A percentile compares a stretch with the other conserved stretches of the same genome.
Conservation (phyloP, 1,140 invertebrate genomes). For the Paralvinella palmiformis region DNA sequence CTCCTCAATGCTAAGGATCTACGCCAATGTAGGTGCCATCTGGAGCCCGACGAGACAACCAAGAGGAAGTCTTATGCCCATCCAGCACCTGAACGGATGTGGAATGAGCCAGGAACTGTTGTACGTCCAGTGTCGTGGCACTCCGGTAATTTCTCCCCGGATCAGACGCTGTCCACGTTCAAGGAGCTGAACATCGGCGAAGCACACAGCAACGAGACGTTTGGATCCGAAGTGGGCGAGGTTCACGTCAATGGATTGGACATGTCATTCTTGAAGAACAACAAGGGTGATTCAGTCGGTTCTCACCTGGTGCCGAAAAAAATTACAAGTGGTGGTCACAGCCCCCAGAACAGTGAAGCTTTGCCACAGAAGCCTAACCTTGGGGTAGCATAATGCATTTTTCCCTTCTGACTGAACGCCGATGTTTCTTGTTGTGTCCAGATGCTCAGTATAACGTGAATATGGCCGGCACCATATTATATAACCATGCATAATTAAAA, state of each 20-base stretch:
- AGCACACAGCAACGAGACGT: background rate
- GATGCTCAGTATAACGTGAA: too few relatives aligned
- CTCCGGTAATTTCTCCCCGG: background rate
- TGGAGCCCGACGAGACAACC: too few relatives aligned
- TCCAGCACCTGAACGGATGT: background rate
- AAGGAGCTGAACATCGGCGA: background rate
- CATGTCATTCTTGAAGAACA: too few relatives aligned
- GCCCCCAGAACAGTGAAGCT: background rate
- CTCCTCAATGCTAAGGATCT: too few relatives aligned
- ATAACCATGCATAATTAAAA: too few relatives aligned
- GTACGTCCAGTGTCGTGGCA: constrained; percentile 5
- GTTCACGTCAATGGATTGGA: background rate
- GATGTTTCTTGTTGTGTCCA: too few relatives aligned
- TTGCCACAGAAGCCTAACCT: constrained; percentile 1
- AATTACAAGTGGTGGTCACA: background rate
- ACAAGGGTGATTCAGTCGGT: background rate
- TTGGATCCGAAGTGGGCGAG: background rate
- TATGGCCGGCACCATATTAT: too few relatives aligned
- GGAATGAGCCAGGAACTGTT: constrained; percentile 7
- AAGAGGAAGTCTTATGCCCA: too few relatives aligned
- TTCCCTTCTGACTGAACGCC: too few relatives aligned
- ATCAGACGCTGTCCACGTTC: background rate
- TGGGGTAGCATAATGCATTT: background rate
- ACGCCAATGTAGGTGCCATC: too few relatives aligned
- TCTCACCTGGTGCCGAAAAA: background rate